Conservation (phyloP, 2,113 vertebrate species). For the Pseudopipra pipra region DNA sequence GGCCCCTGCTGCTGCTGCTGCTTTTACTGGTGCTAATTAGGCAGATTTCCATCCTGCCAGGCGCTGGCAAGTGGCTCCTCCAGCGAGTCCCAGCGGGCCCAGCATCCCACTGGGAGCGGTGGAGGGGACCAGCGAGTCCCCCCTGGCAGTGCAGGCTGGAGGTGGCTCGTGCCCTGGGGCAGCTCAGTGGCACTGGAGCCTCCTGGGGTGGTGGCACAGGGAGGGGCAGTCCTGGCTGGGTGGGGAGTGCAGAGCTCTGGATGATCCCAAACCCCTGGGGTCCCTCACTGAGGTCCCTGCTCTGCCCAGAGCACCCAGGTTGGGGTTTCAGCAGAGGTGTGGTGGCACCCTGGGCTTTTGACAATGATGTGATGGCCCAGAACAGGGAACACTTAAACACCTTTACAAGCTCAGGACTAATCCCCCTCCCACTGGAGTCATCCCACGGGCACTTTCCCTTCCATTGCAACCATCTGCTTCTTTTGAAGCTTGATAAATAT, state of each 20-base stretch:
- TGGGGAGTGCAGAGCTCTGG: neutral
- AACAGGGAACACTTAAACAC: neutral
- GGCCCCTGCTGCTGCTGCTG: constrained; percentile 45
- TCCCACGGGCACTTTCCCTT: neutral
- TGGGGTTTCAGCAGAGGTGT: neutral
- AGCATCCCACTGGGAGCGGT: neutral
- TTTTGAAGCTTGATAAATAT: neutral
- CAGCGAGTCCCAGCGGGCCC: accelerated
- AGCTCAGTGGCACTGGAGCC: neutral
- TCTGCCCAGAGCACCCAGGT: neutral
- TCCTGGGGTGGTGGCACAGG: neutral
- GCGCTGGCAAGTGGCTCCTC: neutral
- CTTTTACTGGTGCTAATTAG: constrained; percentile 11
- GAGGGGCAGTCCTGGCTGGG: neutral
- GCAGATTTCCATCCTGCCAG: constrained; percentile 25
- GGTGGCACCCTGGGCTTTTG: neutral
- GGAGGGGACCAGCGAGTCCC: too few species aligned
- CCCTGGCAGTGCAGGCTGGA: neutral
- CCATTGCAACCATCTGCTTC: neutral
- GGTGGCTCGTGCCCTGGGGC: neutral
- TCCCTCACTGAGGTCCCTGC: neutral
- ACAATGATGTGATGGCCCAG: neutral
- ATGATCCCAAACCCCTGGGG: neutral
- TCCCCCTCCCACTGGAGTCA: neutral
- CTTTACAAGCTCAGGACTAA: neutral